Conservation (phyloP, 2,797 vertebrate genomes). For the Parauchenoglanis ngamensis region DNA sequence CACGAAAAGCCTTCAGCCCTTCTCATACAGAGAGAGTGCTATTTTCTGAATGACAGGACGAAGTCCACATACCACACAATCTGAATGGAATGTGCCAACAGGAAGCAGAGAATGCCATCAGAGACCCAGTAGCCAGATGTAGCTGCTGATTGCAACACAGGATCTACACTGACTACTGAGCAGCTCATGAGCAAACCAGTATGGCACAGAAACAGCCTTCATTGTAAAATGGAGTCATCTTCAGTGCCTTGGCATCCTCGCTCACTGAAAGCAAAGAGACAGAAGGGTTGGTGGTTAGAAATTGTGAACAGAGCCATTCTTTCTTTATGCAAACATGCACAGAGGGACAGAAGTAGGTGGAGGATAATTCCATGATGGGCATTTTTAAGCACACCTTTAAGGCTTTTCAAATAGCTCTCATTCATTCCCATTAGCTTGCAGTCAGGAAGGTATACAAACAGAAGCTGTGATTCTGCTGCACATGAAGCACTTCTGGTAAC, state of each 20-base stretch:
- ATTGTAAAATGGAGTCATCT: constrained; percentile 32
- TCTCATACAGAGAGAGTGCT: constrained; percentile 58
- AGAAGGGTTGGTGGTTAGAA: constrained; percentile 40
- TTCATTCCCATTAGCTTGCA: constrained; percentile 74
- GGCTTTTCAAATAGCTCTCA: constrained; percentile 74
- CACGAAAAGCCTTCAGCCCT: constrained; percentile 33
- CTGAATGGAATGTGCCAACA: constrained; percentile 53
- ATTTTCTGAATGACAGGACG: constrained; percentile 71
- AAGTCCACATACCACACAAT: constrained; percentile 64
- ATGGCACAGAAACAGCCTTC: constrained; percentile 13
- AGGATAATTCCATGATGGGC: constrained; percentile 72
- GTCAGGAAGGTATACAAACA: constrained; percentile 55
- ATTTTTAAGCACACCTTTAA: constrained; percentile 72
- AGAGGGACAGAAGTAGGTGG: constrained; percentile 62
- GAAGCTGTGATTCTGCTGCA: constrained; percentile 50
- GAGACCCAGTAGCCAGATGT: constrained; percentile 99
- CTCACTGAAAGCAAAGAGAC: constrained; percentile 45
- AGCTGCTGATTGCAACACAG: constrained; percentile 98
- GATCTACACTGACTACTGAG: constrained; percentile 99
- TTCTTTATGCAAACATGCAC: constrained; percentile 26
- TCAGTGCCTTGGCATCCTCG: constrained; percentile 1
- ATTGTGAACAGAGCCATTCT: constrained; percentile 39
- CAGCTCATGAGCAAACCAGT: constrained; percentile 79
- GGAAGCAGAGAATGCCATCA: constrained; percentile 78
- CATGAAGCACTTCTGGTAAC: constrained; percentile 49